Conservation (phyloP, 2,888 invertebrate species). For the Archips crataeganus region DNA sequence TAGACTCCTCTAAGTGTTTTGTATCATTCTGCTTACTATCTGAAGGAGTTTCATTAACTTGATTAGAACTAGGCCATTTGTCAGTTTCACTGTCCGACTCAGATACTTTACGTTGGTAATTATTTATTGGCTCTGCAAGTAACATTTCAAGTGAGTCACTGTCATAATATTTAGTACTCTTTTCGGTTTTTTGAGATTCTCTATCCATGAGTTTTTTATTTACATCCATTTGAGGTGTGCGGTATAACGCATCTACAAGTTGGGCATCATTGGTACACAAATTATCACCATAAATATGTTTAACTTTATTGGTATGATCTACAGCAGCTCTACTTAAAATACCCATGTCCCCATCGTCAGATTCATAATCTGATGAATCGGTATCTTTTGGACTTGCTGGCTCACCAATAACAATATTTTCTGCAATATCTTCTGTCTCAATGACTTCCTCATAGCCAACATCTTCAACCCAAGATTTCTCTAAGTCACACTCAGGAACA, state of each 20-base stretch:
- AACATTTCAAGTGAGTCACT: constrained; percentile 61
- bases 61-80: neutral
- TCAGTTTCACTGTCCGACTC: constrained; percentile 4
- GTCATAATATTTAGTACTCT: constrained; percentile 54
- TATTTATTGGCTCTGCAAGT: constrained; percentile 56
- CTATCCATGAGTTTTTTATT: constrained; percentile 64
- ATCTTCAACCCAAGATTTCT: constrained; percentile 77
- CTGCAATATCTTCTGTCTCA: constrained; percentile 74
- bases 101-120: neutral
- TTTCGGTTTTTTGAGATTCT: constrained; percentile 50
- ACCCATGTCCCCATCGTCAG: constrained; percentile 49
- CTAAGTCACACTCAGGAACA: constrained; percentile 53
- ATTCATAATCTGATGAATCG: constrained; percentile 52
- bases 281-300: constrained; percentile 68
- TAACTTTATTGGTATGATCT: constrained; percentile 63
- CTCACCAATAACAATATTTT: constrained; percentile 66
- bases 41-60: neutral
- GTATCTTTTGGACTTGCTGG: constrained; percentile 58
- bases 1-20: neutral
- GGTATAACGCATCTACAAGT: constrained; percentile 70
- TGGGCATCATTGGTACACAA: constrained; percentile 67
- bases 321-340: constrained; percentile 50
- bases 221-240: constrained; percentile 73
- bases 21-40: constrained; percentile 7
- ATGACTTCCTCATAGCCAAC: constrained; percentile 80